Base-by-base conservation (phyloP, 2,797 vertebrate genomes). In the Eurystomus glaucurus region DNA sequence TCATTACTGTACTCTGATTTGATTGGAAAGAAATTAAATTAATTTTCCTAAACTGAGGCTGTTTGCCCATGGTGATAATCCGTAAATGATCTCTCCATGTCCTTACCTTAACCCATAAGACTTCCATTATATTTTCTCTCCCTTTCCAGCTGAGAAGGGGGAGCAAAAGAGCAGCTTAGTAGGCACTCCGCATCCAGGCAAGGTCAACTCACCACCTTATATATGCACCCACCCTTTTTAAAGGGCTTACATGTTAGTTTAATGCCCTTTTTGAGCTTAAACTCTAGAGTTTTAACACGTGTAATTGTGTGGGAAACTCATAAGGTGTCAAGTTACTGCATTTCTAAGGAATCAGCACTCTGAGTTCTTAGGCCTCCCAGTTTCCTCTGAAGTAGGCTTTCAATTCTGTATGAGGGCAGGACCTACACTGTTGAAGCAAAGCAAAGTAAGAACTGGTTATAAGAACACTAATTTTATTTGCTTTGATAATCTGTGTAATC, bases 61-160 rank as follows among this genome's bases (percentile, higher is more conserved):
- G 2, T 68, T 89, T 79, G 18, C 7, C 41, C 2, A 1, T 51
- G 9, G 14, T 0, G 0, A 31, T 77, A 64, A 41, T 6, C 18
- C 11, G 1, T 46, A 14, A 37, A 4, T 28, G 11, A 39, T 45
- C 2, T 45, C 2, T 70, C 21, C 31, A 20, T 64, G 23, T 3
- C 12, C 29, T 65, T 18, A 4, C 16, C 12, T 74, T 3, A 18
- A 19, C 9, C 8, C 6, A 21, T 0, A 2, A 85, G 6, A 2
- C 20, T 64, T 68, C 46, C 8, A 1, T 43, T n/a, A 1, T 48
- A 31, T 71, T 71, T 94, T 79, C 5, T 41, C 4, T 71, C 2
- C 2, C 20, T 52, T 10, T 43, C 16, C 39, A 69, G 0, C 2
- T 33, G 37, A 83, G 37, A 7, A 74, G 4, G 2, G 1, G 3